Evolutionary conservation across 2,797 vertebrate genomes (phyloP).

Genomic region (Pelochelys cantorii): DNA sequence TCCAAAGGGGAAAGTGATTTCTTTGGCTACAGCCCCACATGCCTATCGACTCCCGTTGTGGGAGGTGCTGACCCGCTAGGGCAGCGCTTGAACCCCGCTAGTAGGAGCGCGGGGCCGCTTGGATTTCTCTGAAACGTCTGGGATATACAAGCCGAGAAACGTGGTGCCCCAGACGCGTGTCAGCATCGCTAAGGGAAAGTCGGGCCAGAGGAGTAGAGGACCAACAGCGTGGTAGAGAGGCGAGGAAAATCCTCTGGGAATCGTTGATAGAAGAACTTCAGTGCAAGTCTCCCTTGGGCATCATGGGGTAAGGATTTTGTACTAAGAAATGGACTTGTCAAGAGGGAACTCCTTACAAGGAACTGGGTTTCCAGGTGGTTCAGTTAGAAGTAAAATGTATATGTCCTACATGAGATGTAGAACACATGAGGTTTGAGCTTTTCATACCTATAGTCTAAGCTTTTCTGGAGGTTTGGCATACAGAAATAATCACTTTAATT

Average conservation of each 20-base stretch:
- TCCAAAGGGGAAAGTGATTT: not conserved
- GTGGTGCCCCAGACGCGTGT: not conserved
- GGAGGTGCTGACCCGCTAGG: not conserved
- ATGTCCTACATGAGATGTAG: not conserved
- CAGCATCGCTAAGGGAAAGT: not conserved
- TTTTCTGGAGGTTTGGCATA: not conserved
- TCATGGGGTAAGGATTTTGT: constrained; percentile 80
- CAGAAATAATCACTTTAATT: not conserved
- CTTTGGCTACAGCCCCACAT: not conserved
- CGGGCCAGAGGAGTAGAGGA: not conserved
- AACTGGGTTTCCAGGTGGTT: not conserved
- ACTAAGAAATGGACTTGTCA: constrained; percentile 12
- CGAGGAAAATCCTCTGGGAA: constrained; percentile 53
- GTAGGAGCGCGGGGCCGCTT: not conserved
- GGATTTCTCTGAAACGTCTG: not conserved
- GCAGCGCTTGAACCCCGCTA: not conserved
- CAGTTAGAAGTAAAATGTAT: not conserved
- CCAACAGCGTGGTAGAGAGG: not conserved
- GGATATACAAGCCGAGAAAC: not conserved
- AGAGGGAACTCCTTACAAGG: not conserved
- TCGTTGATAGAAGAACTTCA: constrained; percentile 68
- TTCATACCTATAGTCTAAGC: not conserved
- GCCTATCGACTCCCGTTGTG: not conserved
- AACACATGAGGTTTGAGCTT: not conserved
- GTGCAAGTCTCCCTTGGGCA: constrained; percentile 75